phyloP scores from a whole-genome alignment of 2,797 vertebrate genomes.

The Sebastes miniatus region DNA sequence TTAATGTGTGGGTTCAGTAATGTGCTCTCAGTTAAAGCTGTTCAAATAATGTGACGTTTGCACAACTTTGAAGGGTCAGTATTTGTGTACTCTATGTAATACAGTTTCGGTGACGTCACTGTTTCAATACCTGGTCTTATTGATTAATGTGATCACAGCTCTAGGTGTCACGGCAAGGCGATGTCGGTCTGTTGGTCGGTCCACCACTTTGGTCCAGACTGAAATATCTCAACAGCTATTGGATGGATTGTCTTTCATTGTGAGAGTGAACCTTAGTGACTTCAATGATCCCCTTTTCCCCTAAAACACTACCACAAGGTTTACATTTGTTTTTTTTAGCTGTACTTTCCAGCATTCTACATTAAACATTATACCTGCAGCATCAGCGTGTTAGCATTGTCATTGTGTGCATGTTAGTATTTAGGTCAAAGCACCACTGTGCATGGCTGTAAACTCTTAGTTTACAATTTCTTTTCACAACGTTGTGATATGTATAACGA shows the following conservation, averaged over 20 bases:
- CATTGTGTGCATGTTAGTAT: neutral
- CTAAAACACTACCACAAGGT: neutral
- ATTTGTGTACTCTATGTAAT: slow-evolving; percentile 27
- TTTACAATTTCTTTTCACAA: neutral
- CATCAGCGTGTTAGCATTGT: neutral
- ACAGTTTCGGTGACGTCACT: slow-evolving; percentile 54
- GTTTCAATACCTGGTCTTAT: slow-evolving; percentile 15
- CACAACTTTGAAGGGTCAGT: slow-evolving; percentile 28
- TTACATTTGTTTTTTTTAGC: neutral
- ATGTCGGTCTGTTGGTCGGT: neutral
- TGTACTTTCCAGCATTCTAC: neutral
- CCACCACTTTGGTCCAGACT: neutral
- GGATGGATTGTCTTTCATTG: neutral
- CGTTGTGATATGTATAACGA: too few relatives aligned
- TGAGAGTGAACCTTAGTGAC: neutral
- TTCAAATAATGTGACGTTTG: slow-evolving; percentile 36
- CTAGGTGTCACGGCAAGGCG: neutral
- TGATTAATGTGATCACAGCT: slow-evolving; percentile 3
- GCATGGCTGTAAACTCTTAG: neutral
- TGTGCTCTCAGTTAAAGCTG: slow-evolving; percentile 18
- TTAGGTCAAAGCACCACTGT: neutral
- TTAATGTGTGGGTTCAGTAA: slow-evolving; percentile 15
- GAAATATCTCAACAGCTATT: neutral
- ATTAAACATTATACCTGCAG: neutral
- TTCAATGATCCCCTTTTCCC: neutral